Conservation (phyloP, 2,797 vertebrate genomes). For the Schizopygopsis malacanthus region DNA sequence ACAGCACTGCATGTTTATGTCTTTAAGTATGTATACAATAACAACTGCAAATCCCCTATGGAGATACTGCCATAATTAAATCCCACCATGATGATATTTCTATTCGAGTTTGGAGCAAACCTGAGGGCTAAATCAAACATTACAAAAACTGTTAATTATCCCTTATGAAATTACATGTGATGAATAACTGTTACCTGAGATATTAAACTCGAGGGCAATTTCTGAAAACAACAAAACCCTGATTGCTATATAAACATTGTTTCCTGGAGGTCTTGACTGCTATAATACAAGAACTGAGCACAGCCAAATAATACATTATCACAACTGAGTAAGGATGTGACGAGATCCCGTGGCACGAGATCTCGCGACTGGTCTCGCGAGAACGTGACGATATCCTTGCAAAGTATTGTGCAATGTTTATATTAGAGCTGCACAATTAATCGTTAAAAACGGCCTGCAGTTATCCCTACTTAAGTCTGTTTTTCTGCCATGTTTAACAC, state of each 20-base stretch:
- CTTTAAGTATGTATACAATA: constrained; percentile 34
- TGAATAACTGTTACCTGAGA: constrained; percentile 29
- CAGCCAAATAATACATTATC: neutral
- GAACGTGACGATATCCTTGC: too few species aligned
- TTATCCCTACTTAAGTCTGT: too few species aligned
- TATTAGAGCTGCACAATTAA: too few species aligned
- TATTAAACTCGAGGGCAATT: neutral
- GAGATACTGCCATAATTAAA: constrained; percentile 33
- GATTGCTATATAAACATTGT: neutral
- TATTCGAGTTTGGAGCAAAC: constrained; percentile 9
- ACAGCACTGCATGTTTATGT: constrained; percentile 9
- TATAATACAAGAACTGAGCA: neutral
- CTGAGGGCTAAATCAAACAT: constrained; percentile 23
- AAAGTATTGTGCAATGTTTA: too few species aligned
- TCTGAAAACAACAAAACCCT: neutral
- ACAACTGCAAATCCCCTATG: constrained; percentile 22
- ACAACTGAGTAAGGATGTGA: too few species aligned
- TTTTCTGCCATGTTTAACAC: too few species aligned
- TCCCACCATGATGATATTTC: constrained; percentile 20
- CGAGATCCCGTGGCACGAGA: too few species aligned
- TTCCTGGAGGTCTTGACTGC: constrained; percentile 10
- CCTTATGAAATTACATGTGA: constrained; percentile 16
- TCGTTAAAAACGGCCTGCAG: too few species aligned
- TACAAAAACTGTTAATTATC: constrained; percentile 20
- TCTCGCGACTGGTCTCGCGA: too few species aligned